Base-by-base conservation (phyloP, 2,797 vertebrate genomes). In the Xenops minutus region DNA sequence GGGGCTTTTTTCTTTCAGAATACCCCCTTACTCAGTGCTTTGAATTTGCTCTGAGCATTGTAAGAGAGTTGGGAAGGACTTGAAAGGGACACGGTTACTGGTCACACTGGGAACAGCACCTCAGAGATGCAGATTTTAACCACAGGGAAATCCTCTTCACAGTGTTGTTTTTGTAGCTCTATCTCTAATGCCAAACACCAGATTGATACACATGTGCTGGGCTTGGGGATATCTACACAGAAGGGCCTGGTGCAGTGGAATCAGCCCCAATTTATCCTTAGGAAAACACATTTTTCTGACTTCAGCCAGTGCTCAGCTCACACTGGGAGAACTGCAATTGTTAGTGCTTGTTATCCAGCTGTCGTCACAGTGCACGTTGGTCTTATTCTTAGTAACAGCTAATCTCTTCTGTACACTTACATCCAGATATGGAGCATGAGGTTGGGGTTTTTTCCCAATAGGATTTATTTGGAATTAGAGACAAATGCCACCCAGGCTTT, bases 341-440 rank as follows among this genome's bases (percentile, higher is more conserved):
- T 61, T 61, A 21, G 52, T 3, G 8, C 59, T 87, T 41, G 39
- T 89, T 76, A 73, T 7, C 71, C 55, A 12, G 71, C 74, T 94
- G 94, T 34, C 6, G 12, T 79, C 92, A 82, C 44, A 21, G 83
- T 0, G 1, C 23, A 5, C 7, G 1, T 72, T 4, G 23, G 10
- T 55, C 49, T 86, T 94, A 89, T 88, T 92, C 88, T 94, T 95
- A 92, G 92, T 24, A 92, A 83, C 43, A 1, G 71, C 71, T 94
- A 39, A 95, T 96, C 93, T 85, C 84, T 34, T 75, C 85, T 74
- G 26, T 59, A 24, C 1, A 1, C 74, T 95, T 48, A 90, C 32
- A 49, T 87, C 74, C 74, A 79, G 71, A 71, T 67, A 64, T 9
- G 61, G 88, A 85, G 63, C 63, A 12, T 1, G 9, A 61, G 39